A percentile compares a stretch with the other conserved stretches of the same genome.
Evolutionary conservation across 1,140 invertebrate species (phyloP).

Genomic region (Zeugodacus cucurbitae): DNA sequence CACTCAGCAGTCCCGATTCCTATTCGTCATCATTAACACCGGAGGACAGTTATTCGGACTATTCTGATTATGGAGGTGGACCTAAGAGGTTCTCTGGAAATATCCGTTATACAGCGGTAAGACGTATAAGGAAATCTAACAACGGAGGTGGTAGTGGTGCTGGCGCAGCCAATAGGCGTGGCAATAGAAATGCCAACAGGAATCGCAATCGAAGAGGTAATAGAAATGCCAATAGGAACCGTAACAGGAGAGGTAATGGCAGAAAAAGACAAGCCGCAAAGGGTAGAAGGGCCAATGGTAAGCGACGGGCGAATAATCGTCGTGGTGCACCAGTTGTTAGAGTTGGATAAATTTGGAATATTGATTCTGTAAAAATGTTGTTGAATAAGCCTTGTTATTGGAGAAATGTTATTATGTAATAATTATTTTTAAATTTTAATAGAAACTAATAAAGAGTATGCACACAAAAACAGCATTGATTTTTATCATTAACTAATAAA

Average conservation of each 20-base stretch:
- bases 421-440: not conserved
- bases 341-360: not conserved
- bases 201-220: not conserved
- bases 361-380: not conserved
- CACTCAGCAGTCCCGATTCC: too few relatives aligned
- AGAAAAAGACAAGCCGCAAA: not conserved
- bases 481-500: too few relatives aligned
- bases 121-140: not conserved
- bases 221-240: not conserved
- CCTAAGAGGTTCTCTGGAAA: not conserved
- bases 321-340: not conserved
- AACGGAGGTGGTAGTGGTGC: not conserved
- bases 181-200: not conserved
- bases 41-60: too few relatives aligned
- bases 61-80: not conserved
- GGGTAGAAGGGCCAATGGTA: not conserved
- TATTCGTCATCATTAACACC: not conserved
- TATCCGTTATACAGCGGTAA: not conserved
- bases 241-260: not conserved
- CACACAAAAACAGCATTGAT: not conserved
- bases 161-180: not conserved
- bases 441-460: not conserved
- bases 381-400: not conserved
- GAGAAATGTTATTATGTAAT: not conserved
- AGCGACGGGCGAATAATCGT: not conserved